Base-by-base conservation (phyloP, 2,797 vertebrate genomes). In the Oryzias sinensis region DNA sequence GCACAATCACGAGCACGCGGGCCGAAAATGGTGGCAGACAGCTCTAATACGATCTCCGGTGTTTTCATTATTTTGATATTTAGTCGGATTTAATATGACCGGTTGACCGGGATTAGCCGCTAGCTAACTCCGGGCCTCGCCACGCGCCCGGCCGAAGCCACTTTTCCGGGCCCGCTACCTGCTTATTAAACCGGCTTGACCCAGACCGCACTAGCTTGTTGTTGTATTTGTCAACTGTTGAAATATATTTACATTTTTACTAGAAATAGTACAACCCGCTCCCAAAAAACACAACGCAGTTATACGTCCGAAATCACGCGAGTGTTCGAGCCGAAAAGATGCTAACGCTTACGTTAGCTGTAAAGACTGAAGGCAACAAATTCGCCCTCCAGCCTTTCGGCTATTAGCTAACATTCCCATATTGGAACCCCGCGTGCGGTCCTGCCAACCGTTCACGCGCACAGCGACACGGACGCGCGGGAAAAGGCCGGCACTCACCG, bases 401-500 rank as follows among this genome's bases (percentile, higher is more conserved):
- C 48, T 2, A 44, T 59, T 67, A 52, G 22, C 3, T 5, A 0
- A 13, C n/a, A 22, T 43, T 0, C 0, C 1, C 6, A 0, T 1
- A 14, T 24, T 59, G 1, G 6, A 5, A 5, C 7, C 0, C 0
- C 4, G 0, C 1, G 24, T 41, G 0, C 1, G 0, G 1, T 29
- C 16, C 14, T 1, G 1, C 0, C 1, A 0, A 4, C 0, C 2
- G 0, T 4, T 0, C 0, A 16, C 4, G 24, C 0, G 17, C 0
- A 0, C 1, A 0, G 0, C 0, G 0, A 20, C 0, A 0, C 0
- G 0, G 0, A 2, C 16, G 2, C 16, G 2, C 7, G 2, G 0
- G 0, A 0, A 29, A 14, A 16, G 0, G 0, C 0, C 0, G 8
- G 1, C 20, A 83, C 91, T 91, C 78, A 93, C 92, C 91, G 90